Conservation (phyloP, 2,888 invertebrate species). For the Sphaerophoria rueppellii region DNA sequence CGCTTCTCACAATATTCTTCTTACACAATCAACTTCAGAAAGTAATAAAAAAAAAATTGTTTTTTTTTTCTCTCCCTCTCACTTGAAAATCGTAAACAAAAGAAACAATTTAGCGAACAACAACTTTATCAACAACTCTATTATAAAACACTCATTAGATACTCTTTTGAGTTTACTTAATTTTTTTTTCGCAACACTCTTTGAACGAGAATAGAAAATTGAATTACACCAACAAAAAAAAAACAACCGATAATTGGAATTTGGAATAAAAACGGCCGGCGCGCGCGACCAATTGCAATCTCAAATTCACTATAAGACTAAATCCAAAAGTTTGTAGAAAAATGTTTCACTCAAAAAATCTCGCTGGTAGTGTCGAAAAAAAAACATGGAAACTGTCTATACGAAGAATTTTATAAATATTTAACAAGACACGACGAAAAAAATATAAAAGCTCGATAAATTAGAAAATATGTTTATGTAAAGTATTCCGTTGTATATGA, state of each 20-base stretch:
- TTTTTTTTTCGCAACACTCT: conserved; percentile 43
- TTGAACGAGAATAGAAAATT: conserved; percentile 2
- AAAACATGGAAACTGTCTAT: conserved; percentile 36
- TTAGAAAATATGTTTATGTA: conserved; percentile 52
- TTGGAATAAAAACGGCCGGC: conserved; percentile 49
- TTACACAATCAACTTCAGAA: conserved; percentile 31
- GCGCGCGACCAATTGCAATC: conserved; percentile 57
- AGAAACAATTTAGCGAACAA: conserved; percentile 50
- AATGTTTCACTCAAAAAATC: conserved; percentile 38
- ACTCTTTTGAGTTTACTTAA: conserved; percentile 13
- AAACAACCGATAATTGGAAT: background rate
- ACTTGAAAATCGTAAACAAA: conserved; percentile 55
- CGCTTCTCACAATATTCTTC: background rate
- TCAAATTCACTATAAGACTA: conserved; percentile 45
- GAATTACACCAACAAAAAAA: conserved; percentile 25
- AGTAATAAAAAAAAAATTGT: background rate
- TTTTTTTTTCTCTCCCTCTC: background rate
- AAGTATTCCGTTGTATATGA: conserved; percentile 42
- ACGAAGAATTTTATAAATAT: conserved; percentile 29
- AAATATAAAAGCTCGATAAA: conserved; percentile 55
- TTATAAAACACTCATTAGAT: conserved; percentile 35
- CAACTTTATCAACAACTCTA: conserved; percentile 46
- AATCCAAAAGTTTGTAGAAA: conserved; percentile 40
- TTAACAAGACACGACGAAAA: conserved; percentile 7
- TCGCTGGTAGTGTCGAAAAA: conserved; percentile 26